Percentiles rank a stretch among this genome's conserved stretches.
These are phyloP conservation scores for Drosophila pseudotalamancana DNA, from an alignment of 2,888 invertebrate species.

Conservation along the genomic window DNA sequence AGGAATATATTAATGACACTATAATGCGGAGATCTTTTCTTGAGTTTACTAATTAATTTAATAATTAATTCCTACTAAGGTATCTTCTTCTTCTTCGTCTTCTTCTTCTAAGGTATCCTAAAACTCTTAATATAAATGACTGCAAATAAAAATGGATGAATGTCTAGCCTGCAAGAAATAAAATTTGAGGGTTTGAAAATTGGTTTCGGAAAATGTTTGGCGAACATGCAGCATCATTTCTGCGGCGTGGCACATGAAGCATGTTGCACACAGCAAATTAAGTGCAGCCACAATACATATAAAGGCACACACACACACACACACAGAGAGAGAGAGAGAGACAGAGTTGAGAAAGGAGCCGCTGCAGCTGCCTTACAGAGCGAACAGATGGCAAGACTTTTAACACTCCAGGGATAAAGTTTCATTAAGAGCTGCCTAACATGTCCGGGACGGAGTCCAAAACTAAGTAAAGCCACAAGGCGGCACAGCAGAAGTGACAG, in stretches of 20 bases:
- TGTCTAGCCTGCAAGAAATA: too few relatives aligned
- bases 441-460: conserved; percentile 51
- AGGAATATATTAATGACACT: too few relatives aligned
- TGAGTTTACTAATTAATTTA: too few relatives aligned
- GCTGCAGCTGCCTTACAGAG: conserved; percentile 37
- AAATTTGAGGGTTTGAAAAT: conserved; percentile 1
- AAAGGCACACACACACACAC: conserved; percentile 4
- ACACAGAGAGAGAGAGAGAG: too few relatives aligned
- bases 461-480: conserved; percentile 62
- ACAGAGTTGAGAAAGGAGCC: too few relatives aligned
- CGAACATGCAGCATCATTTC: conserved; percentile 17
- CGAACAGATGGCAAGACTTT: conserved; percentile 72
- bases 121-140: too few relatives aligned
- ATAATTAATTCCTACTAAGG: too few relatives aligned
- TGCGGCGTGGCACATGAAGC: conserved; percentile 27
- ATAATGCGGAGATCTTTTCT: too few relatives aligned
- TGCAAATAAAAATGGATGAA: not conserved
- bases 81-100: too few relatives aligned
- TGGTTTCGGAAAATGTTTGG: conserved; percentile 11
- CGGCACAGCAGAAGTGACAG: conserved; percentile 25
- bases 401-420: conserved; percentile 79
- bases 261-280: conserved; percentile 54
- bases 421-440: conserved; percentile 76
- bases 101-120: too few relatives aligned
- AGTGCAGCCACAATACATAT: conserved; percentile 52